Conservation (phyloP, 2,797 vertebrate genomes). For the Sylvia borin region DNA sequence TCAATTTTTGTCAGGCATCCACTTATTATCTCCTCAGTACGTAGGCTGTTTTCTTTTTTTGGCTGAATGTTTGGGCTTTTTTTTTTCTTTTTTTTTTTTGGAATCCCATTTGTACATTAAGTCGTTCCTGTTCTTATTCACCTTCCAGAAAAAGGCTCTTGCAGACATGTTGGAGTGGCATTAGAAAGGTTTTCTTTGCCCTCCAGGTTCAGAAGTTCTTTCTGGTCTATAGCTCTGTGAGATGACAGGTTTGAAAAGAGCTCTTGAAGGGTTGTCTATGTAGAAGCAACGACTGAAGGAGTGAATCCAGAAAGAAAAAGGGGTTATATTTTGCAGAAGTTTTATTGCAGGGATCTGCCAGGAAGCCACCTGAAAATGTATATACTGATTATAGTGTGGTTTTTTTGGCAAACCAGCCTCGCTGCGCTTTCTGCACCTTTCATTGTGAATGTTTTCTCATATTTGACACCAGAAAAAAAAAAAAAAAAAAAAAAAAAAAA, state of each 20-base stretch:
- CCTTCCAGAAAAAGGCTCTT: not conserved
- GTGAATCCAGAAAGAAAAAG: not conserved
- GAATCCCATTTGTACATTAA: not conserved
- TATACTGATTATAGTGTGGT: not conserved
- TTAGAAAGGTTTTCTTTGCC: not conserved
- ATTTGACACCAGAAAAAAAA: not conserved
- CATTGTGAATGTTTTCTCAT: not conserved
- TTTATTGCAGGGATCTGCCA: not conserved
- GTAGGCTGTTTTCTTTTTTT: not conserved
- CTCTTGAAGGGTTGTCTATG: not conserved
- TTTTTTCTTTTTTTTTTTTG: not conserved
- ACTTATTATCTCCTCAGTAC: not conserved
- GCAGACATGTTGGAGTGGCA: not conserved
- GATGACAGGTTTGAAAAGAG: not conserved
- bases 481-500: not conserved
- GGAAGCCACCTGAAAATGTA: not conserved
- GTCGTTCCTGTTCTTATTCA: not conserved
- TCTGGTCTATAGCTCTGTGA: not conserved
- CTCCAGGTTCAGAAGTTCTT: not conserved
- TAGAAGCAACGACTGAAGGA: not conserved
- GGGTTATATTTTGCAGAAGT: not conserved
- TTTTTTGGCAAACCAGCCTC: not conserved
- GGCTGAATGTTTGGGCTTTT: not conserved
- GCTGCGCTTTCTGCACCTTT: not conserved
- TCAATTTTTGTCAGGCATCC: not conserved